Evolutionary conservation across 2,888 invertebrate genomes (phyloP), one percentile per base, ranked within the genome.

Genomic region (Noctua pronuba): DNA sequence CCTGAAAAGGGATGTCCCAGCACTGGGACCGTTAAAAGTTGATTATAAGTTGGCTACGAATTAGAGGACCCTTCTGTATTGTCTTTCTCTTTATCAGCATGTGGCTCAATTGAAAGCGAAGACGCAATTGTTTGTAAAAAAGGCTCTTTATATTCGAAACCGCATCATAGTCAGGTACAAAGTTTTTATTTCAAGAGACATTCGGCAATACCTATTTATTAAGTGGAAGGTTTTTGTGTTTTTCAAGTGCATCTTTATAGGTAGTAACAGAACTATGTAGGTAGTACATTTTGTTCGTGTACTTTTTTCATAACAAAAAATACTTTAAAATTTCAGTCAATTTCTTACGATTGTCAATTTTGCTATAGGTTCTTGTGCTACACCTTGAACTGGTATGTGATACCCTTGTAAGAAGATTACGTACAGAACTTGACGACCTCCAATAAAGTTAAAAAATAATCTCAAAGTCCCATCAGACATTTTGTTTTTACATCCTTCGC

Each of bases 381-480:
- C 16, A 24, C 44, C 58, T 60, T 38, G 35, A 75, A 46, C 21
- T 41, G 10, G 16, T 46, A 44, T 35, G 41, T 70, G 0, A 28
- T 71, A 38, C 16, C 38, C 64, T 65, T 65, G 78, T 28, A 70
- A 55, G 18, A 46, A 64, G 11, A 66, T 70, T 49, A 52, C 28
- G n/a, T 77, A 4, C 31, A 7, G n/a, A 6, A 28, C 18, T 60
- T 35, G 38, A 49, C 28, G 70, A 55, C 77, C 52, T 81, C 52
- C 2, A 31, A 8, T 28, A 24, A 62, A n/a, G 21, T 70, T 21
- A 35, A 62, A 73, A 80, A 46, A 55, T 52, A 35, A 84, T 73
- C 76, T 80, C 24, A 8, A 60, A 80, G 28, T 41, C n/a, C 35
- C 58, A 84, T 77, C 81, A 68, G 71, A 65, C 44, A 65, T 68